Evolutionary conservation across 2,888 invertebrate genomes (phyloP).

Genomic region (Fabriciana adippe): DNA sequence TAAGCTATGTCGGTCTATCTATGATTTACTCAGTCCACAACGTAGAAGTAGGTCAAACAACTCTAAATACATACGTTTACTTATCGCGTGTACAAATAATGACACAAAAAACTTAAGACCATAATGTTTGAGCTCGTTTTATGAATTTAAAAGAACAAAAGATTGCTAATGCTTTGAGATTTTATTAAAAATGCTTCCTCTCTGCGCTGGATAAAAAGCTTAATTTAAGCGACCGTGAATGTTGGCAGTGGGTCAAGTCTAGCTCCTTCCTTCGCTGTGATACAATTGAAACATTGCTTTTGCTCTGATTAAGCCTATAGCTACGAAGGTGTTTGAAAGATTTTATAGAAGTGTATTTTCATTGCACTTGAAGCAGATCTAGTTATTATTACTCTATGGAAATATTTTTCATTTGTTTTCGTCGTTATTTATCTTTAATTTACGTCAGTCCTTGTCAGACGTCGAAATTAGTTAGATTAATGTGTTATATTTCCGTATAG

Average conservation of each 20-base stretch:
- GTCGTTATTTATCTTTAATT: too few species aligned
- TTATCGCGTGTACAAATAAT: conserved; percentile 48
- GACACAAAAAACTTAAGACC: conserved; percentile 54
- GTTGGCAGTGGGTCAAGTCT: conserved; percentile 64
- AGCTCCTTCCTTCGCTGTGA: conserved; percentile 41
- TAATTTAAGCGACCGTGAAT: conserved; percentile 52
- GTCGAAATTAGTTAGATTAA: background rate
- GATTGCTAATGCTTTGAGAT: conserved; percentile 19
- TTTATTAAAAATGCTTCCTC: conserved; percentile 20
- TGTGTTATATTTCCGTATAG: conserved; percentile 8
- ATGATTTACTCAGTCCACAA: conserved; percentile 49
- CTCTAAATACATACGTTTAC: conserved; percentile 50
- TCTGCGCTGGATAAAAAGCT: conserved; percentile 15
- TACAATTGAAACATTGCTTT: conserved; percentile 11
- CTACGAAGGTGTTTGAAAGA: too few species aligned
- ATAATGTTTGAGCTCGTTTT: conserved; percentile 36
- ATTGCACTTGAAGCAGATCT: too few species aligned
- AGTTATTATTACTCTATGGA: too few species aligned
- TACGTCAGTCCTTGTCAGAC: too few species aligned
- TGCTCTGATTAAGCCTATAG: background rate
- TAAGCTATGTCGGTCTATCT: conserved; percentile 65
- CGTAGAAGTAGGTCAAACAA: conserved; percentile 66
- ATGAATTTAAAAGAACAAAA: conserved; percentile 22
- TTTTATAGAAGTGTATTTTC: too few species aligned
- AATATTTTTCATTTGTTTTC: too few species aligned